Percentiles rank a stretch among this genome's conserved stretches.
phyloP scores from a whole-genome alignment of 2,113 vertebrate species.

The Bubo bubo region DNA sequence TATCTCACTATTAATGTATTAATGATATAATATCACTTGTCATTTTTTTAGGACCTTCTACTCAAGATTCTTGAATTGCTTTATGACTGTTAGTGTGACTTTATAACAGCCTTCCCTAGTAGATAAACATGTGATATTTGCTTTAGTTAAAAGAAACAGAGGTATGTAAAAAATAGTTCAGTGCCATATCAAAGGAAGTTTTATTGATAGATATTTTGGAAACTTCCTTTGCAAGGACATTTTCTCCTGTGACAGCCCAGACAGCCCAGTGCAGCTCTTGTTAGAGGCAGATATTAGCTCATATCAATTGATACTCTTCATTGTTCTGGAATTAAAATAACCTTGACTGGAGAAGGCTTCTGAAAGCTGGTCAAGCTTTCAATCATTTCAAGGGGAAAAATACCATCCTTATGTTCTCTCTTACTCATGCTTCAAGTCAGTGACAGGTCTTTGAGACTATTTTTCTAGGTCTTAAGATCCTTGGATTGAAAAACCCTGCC shows the following conservation, averaged over 20 bases:
- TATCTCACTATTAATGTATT: constrained; percentile 7
- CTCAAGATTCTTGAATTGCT: constrained; percentile 17
- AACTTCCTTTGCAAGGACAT: neutral
- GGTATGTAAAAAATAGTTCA: neutral
- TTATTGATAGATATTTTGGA: neutral
- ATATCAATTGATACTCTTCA: neutral
- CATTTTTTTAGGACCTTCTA: neutral
- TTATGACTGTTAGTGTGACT: neutral
- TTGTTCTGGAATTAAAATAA: neutral
- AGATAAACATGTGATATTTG: neutral
- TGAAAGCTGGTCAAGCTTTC: neutral
- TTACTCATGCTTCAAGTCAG: neutral
- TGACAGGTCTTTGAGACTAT: neutral
- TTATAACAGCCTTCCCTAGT: neutral
- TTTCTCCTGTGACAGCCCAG: neutral
- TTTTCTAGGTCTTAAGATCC: neutral
- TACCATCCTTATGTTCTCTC: neutral
- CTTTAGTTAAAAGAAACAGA: neutral
- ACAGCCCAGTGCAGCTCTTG: neutral
- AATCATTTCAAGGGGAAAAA: neutral
- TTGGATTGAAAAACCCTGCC: neutral
- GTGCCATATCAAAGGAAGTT: neutral
- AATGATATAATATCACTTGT: neutral
- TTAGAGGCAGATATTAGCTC: neutral
- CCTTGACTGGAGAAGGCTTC: neutral